A percentile compares a stretch with the other conserved stretches of the same genome.
Conservation (phyloP, 2,113 vertebrate genomes). For the Callospermophilus lateralis region DNA sequence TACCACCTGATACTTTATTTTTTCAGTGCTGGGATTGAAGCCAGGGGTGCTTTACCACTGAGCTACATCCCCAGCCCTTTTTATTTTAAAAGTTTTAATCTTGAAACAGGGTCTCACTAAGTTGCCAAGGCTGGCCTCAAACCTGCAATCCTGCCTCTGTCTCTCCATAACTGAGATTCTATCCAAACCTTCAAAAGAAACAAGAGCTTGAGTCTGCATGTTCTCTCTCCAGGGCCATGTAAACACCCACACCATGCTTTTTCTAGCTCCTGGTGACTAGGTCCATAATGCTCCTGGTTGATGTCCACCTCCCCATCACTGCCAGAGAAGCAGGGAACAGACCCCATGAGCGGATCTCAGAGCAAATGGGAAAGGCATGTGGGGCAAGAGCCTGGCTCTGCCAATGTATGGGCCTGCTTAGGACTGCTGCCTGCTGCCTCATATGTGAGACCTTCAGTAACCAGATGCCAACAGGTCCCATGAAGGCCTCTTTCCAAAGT, state of each 20-base stretch:
- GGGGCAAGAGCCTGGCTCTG: background rate
- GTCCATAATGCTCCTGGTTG: background rate
- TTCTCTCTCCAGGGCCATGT: background rate
- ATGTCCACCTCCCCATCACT: background rate
- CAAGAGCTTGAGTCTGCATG: background rate
- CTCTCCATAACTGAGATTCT: too few relatives aligned
- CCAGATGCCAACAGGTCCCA: background rate
- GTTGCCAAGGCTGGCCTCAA: too few relatives aligned
- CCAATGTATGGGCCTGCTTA: background rate
- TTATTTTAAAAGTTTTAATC: too few relatives aligned
- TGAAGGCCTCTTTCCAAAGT: background rate
- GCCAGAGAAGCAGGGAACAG: too few relatives aligned
- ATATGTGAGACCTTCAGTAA: background rate
- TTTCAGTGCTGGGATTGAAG: too few relatives aligned
- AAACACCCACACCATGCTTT: rapidly evolving
- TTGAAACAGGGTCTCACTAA: too few relatives aligned
- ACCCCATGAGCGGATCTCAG: background rate
- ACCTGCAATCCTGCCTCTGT: too few relatives aligned
- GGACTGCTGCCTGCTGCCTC: background rate
- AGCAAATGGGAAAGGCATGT: rapidly evolving
- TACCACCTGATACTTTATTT: too few relatives aligned
- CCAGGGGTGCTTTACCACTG: too few relatives aligned
- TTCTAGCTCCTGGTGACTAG: background rate
- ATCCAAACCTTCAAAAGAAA: background rate
- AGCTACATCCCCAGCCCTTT: too few relatives aligned